Base-by-base conservation (phyloP, 2,888 invertebrate species). In the Hirtodrosophila histrioides region DNA sequence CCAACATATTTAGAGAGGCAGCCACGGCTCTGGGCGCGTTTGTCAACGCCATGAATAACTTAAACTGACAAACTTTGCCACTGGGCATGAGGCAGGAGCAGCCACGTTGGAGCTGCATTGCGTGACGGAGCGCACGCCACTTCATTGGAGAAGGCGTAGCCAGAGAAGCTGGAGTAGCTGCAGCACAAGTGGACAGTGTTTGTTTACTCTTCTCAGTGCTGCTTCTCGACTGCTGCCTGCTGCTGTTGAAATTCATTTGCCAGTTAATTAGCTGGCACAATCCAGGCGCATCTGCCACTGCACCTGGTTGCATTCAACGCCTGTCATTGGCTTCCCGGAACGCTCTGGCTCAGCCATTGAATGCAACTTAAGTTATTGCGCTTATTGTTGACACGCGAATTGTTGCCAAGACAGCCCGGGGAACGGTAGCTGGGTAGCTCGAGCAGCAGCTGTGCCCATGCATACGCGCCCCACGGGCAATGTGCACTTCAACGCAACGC, bases 351-450 rank as follows among this genome's bases (percentile, higher is more conserved):
- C 46, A 29, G 29, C 48, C 84, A 84, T 69, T 80, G 78, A 80
- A 84, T 81, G 79, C 54, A 73, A 65, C 84, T 84, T 84, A 84
- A 86, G 81, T 84, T 81, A 83, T 86, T 83, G 81, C 78, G 86
- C 86, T 86, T 86, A 83, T 86, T 83, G 83, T 83, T 83, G 86
- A 84, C 83, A 83, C 86, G 86, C 80, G 86, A 78, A 78, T 79
- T 58, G 80, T 53, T 67, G 72, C 57, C 66, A 66, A 60, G 72
- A 62, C 56, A 55, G 67, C 60, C 57, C 43, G 56, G 46, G 62
- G 40, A 45, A 17, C 51, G 41, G 67, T 35, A 9, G 37, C 43
- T 29, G 48, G 36, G 67, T 35, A 9, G 37, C 43, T 29, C 45
- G 36, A 56, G 56, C 44, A 75, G 80, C 81, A 73, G 85, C 82